Evolutionary conservation across 2,113 vertebrate species (phyloP).

Genomic region (Calonectris borealis): DNA sequence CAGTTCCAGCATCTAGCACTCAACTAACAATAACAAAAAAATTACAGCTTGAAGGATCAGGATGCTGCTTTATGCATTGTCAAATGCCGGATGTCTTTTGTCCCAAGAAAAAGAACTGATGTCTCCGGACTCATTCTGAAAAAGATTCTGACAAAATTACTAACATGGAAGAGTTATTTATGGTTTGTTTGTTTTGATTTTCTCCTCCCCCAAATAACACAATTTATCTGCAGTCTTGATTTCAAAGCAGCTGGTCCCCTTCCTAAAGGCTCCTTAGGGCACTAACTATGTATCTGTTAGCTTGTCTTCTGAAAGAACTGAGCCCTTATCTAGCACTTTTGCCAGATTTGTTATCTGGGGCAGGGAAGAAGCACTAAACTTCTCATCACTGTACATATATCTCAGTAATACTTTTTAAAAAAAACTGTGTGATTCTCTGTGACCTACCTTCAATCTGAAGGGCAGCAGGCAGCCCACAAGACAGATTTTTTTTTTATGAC

Average conservation of each 20-base stretch:
- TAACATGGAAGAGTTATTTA: neutral
- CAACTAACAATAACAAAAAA: neutral
- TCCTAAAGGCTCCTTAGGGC: neutral
- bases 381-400: neutral
- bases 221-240: neutral
- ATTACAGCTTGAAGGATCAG: neutral
- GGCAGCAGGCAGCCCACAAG: neutral
- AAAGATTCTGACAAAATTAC: neutral
- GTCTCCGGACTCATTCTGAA: neutral
- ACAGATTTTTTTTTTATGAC: neutral
- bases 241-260: neutral
- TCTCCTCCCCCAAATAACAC: neutral
- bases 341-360: neutral
- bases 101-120: neutral
- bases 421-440: neutral
- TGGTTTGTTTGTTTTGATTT: neutral
- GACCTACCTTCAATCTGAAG: neutral
- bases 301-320: neutral
- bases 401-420: neutral
- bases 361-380: neutral
- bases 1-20: neutral
- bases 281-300: accelerated
- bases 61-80: too few relatives aligned
- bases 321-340: neutral
- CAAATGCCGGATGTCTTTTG: too few relatives aligned